phyloP scores from a whole-genome alignment of 2,113 vertebrate species.

The Gallinago undulata region DNA sequence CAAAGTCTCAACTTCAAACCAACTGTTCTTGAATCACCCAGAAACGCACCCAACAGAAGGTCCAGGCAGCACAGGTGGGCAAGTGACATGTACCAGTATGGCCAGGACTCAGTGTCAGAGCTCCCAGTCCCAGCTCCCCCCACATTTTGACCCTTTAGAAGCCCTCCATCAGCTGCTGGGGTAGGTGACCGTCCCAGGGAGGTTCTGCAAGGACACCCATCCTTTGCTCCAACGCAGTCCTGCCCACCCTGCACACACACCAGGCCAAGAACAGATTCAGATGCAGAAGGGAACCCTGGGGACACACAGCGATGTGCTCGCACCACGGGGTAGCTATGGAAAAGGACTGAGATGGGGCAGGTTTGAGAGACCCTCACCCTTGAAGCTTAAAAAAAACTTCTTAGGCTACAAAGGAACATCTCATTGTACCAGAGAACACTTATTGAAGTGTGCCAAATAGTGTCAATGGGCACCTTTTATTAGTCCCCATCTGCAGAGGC shows the following conservation, averaged over 20 bases:
- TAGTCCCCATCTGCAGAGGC: not conserved
- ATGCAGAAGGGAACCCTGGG: not conserved
- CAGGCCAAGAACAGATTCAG: not conserved
- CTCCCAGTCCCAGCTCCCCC: not conserved
- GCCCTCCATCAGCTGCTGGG: not conserved
- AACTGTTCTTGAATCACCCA: not conserved
- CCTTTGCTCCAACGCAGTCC: not conserved
- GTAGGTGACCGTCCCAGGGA: not conserved
- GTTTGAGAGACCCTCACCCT: not conserved
- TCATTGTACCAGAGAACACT: not conserved
- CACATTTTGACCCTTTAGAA: not conserved
- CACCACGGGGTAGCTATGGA: not conserved
- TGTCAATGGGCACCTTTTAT: not conserved
- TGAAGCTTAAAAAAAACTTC: not conserved
- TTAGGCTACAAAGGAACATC: not conserved
- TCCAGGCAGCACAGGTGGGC: not conserved
- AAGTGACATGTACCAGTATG: not conserved
- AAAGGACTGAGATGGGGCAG: not conserved
- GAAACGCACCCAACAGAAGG: not conserved
- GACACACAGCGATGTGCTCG: accelerated
- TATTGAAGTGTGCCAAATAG: not conserved
- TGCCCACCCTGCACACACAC: not conserved
- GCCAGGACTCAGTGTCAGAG: not conserved
- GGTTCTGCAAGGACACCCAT: not conserved
- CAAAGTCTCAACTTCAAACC: not conserved